phyloP scores from a whole-genome alignment of 2,113 vertebrate genomes.

The Periophthalmus modestus region DNA sequence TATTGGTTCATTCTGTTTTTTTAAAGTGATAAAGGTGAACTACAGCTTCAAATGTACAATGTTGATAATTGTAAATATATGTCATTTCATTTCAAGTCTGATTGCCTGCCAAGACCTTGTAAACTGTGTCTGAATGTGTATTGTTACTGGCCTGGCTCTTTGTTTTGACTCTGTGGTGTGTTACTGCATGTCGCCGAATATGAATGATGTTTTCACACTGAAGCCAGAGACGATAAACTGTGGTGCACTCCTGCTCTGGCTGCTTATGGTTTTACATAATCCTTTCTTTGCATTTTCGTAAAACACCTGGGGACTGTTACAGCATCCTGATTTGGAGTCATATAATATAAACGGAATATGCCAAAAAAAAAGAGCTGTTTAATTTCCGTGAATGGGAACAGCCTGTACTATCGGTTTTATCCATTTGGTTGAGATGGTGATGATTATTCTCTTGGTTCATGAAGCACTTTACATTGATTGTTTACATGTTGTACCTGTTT shows the following conservation, averaged over 20 bases:
- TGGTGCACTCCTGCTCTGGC: neutral
- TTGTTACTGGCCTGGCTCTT: neutral
- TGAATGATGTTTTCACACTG: conserved; percentile 10
- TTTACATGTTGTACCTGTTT: neutral
- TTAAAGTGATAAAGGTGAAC: neutral
- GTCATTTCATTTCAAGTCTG: neutral
- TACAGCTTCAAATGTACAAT: neutral
- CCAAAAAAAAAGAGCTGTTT: neutral
- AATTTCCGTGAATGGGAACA: neutral
- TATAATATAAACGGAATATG: neutral
- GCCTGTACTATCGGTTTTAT: neutral
- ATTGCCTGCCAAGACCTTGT: conserved; percentile 2
- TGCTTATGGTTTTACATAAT: neutral
- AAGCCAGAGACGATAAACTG: conserved; percentile 3
- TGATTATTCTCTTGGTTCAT: neutral
- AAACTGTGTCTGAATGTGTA: neutral
- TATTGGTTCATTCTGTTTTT: neutral
- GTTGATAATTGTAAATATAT: neutral
- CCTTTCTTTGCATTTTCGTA: neutral
- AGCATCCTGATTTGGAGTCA: neutral
- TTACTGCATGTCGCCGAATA: conserved; percentile 7
- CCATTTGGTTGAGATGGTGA: neutral
- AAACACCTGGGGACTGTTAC: neutral
- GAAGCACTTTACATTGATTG: conserved; percentile 5
- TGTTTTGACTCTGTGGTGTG: neutral